Percentiles rank a stretch among this genome's conserved stretches.
Evolutionary conservation across 1,140 invertebrate genomes (phyloP).

Genomic region (Cydia fagiglandana): DNA sequence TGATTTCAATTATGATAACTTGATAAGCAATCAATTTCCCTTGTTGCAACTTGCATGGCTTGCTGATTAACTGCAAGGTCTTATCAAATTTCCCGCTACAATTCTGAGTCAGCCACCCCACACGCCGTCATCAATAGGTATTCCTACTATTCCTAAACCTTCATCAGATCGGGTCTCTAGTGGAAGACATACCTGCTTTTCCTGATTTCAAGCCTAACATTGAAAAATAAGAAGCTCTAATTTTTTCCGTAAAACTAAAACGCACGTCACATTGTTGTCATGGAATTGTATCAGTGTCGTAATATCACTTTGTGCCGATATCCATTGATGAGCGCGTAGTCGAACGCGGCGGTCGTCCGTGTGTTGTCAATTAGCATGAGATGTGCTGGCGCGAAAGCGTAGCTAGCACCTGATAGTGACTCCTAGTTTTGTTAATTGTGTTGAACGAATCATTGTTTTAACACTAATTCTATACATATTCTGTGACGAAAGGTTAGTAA

Average conservation of each 20-base stretch:
- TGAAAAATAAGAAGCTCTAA: not conserved
- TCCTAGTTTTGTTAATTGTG: not conserved
- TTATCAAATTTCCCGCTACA: not conserved
- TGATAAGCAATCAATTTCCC: too few relatives aligned
- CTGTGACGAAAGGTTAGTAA: not conserved
- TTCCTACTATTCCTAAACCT: too few relatives aligned
- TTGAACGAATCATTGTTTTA: not conserved
- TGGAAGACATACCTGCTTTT: too few relatives aligned
- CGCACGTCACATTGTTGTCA: constrained; percentile 10
- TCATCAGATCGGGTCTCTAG: too few relatives aligned
- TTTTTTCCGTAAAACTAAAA: not conserved
- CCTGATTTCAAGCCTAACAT: too few relatives aligned
- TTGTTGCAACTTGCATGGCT: too few relatives aligned
- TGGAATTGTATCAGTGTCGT: constrained; percentile 11
- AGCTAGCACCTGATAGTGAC: not conserved
- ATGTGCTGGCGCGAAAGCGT: constrained; percentile 1
- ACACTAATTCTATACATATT: not conserved
- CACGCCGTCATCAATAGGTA: too few relatives aligned
- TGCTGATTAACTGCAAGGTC: not conserved
- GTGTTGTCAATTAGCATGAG: constrained; percentile 16
- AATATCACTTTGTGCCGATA: constrained; percentile 29
- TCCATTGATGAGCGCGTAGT: constrained; percentile 18
- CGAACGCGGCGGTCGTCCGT: constrained; percentile 1
- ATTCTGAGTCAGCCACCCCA: not conserved
- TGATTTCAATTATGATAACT: too few relatives aligned